Evolutionary conservation across 2,113 vertebrate species (phyloP).

Genomic region (Psettodes erumei): DNA sequence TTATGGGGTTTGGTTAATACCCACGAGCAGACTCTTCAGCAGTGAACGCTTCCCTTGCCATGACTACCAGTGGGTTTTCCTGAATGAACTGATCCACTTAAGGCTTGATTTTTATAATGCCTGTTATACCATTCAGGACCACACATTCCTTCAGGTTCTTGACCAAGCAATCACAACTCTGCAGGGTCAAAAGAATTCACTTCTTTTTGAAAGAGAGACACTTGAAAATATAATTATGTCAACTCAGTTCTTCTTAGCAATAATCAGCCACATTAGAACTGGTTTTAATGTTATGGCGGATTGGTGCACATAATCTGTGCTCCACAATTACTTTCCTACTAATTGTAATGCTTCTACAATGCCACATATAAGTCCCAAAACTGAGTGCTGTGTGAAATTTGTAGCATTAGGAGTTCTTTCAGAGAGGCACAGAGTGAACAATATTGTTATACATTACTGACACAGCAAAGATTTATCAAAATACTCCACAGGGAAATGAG

Average conservation of each 20-base stretch:
- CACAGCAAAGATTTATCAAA: conserved; percentile 18
- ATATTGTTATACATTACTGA: background rate
- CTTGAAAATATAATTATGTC: conserved; percentile 1
- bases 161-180: conserved; percentile 9
- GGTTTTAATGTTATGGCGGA: too few species aligned
- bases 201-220: conserved; percentile 10
- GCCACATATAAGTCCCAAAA: background rate
- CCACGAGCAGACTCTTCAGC: conserved; percentile 72
- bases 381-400: background rate
- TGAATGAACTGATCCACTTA: conserved; percentile 73
- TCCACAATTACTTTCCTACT: background rate
- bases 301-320: conserved; percentile 4
- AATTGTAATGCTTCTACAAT: background rate
- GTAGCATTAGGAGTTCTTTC: background rate
- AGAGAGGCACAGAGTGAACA: background rate
- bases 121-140: conserved; percentile 27
- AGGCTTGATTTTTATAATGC: conserved; percentile 55
- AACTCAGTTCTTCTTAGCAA: background rate
- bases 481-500: conserved; percentile 6
- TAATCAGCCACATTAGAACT: too few species aligned
- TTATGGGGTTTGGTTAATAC: conserved; percentile 72
- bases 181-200: background rate
- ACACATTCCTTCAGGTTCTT: conserved; percentile 13
- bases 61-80: conserved; percentile 58
- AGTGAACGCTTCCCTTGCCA: conserved; percentile 69